Base-by-base conservation (phyloP, 2,888 invertebrate genomes). In the Eupeodes luniger region DNA sequence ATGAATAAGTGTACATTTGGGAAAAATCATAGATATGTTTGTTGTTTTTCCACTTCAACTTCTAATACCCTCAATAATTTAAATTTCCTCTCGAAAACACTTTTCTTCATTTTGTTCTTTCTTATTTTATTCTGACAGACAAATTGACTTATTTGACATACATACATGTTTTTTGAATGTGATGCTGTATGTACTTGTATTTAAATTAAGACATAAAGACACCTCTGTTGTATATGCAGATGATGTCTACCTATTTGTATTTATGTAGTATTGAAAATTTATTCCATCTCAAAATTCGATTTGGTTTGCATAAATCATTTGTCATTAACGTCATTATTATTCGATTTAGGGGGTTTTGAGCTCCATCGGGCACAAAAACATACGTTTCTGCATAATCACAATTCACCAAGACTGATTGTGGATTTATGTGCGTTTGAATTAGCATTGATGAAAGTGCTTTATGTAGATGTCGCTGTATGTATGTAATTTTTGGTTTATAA, bases 361-460 rank as follows among this genome's bases (percentile, higher is more conserved):
- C 51, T 59, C 27, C 14, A 62, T 14, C 55, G 69, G 57, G 76
- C 47, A 59, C 55, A 62, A 57, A 27, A 66, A 66, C 66, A 66
- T 66, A 66, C 47, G 49, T 66, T 66, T 66, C 66, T 66, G 66
- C 66, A 49, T 64, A 66, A 47, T 64, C 40, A 69, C 27, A 44
- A 40, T 40, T 40, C 40, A 40, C 9, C 40, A 40, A 49, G 61
- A 40, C 53, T 59, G 66, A 47, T 44, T 51, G 49, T 64, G 55
- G 82, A 85, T 81, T 85, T 85, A 85, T 85, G 85, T 76, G 66
- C 76, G 76, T 85, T 81, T 77, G 72, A 61, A 77, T 81, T 67
- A 76, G 72, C 77, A 59, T 61, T 67, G 81, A 81, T 85, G 85
- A 62, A 72, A 70, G 44, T 62, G 40, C 27, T 66, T 78, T 57